phyloP scores from a whole-genome alignment of 2,797 vertebrate species.

The Holocentrus rufus region DNA sequence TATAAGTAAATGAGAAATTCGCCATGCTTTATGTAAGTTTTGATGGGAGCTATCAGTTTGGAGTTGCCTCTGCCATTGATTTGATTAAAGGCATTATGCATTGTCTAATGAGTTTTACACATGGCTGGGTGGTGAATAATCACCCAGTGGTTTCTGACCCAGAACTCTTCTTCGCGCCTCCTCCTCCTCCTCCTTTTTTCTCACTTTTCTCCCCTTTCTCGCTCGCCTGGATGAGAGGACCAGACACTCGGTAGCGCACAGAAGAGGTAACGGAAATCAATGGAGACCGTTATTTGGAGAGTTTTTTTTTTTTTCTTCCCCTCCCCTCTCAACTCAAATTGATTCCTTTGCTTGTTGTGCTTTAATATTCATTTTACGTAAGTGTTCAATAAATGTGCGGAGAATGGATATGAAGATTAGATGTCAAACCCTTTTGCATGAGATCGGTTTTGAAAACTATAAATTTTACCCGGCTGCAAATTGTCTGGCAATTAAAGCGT shows the following conservation, averaged over 20 bases:
- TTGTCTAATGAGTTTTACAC: constrained; percentile 96
- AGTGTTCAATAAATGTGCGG: constrained; percentile 77
- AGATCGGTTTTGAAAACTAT: constrained; percentile 75
- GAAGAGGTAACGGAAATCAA: constrained; percentile 82
- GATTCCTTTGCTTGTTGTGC: constrained; percentile 80
- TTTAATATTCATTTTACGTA: constrained; percentile 82
- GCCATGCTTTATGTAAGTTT: constrained; percentile 78
- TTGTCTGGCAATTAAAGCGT: constrained; percentile 80
- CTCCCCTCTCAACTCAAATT: constrained; percentile 74
- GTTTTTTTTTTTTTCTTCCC: constrained; percentile 57
- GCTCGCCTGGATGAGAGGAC: constrained; percentile 63
- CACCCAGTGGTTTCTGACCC: constrained; percentile 87
- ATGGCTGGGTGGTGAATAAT: constrained; percentile 97
- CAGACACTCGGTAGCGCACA: constrained; percentile 69
- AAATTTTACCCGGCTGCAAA: constrained; percentile 72
- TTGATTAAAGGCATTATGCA: constrained; percentile 96
- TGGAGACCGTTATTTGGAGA: constrained; percentile 79
- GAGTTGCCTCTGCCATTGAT: constrained; percentile 85
- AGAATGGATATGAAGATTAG: constrained; percentile 78
- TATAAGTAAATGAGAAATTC: constrained; percentile 72
- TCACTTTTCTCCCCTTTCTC: constrained; percentile 85
- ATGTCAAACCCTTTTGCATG: constrained; percentile 65
- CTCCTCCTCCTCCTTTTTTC: constrained; percentile 63
- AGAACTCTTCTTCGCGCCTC: constrained; percentile 81
- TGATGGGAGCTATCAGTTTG: constrained; percentile 78